A percentile compares a stretch with the other conserved stretches of the same genome.
Evolutionary conservation across 2,113 vertebrate genomes (phyloP).

Genomic region (Reinhardtius hippoglossoides): DNA sequence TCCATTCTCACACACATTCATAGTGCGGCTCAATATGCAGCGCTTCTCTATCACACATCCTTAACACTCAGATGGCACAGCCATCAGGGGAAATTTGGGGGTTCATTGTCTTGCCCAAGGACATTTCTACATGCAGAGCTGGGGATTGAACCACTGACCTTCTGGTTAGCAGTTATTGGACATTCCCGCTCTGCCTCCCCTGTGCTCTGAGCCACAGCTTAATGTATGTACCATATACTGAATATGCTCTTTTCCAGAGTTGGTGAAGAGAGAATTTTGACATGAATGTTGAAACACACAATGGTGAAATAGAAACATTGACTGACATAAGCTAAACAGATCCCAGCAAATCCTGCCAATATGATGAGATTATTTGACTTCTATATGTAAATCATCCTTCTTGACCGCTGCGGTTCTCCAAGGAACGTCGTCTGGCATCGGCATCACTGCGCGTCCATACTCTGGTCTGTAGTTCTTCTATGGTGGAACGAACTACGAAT

Average conservation of each 20-base stretch:
- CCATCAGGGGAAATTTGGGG: too few species aligned
- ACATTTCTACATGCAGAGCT: too few species aligned
- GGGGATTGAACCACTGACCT: too few species aligned
- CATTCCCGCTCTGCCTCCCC: too few species aligned
- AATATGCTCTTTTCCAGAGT: neutral
- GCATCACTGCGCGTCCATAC: neutral
- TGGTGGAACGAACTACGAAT: too few species aligned
- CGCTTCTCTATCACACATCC: too few species aligned
- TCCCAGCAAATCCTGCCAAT: neutral
- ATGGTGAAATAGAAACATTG: slow-evolving; percentile 14
- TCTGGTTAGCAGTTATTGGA: too few species aligned
- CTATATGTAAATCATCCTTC: neutral
- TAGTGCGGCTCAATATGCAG: too few species aligned
- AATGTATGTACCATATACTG: neutral
- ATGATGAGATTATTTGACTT: neutral
- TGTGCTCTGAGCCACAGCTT: neutral
- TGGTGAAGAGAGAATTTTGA: neutral
- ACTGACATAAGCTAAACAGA: neutral
- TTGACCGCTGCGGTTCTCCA: neutral
- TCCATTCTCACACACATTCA: too few species aligned
- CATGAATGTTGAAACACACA: neutral
- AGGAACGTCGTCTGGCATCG: neutral
- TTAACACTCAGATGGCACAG: too few species aligned
- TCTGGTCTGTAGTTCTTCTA: neutral
- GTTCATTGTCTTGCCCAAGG: too few species aligned